Evolutionary conservation across 2,888 invertebrate genomes (phyloP).

Genomic region (Cephus sareptanus): DNA sequence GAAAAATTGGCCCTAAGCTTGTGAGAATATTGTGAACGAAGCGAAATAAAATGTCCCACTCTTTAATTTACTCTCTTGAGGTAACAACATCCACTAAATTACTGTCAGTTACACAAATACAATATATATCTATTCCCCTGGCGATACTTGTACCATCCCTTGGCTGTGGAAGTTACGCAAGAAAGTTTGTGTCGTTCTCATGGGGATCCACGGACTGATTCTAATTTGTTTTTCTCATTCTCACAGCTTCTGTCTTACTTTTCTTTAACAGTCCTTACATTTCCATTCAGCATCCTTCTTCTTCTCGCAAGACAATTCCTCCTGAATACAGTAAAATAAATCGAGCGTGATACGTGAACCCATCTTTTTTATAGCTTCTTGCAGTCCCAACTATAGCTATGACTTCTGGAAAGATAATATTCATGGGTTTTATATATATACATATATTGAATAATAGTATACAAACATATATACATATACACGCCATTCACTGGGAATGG

Average conservation of each 20-base stretch:
- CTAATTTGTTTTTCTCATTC: background rate
- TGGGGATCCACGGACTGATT: background rate
- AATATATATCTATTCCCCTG: background rate
- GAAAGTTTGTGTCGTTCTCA: background rate
- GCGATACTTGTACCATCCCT: background rate
- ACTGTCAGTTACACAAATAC: background rate
- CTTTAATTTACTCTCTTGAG: background rate
- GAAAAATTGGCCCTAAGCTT: background rate
- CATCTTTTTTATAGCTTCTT: background rate
- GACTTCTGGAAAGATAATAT: background rate
- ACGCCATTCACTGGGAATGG: no score
- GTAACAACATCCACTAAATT: background rate
- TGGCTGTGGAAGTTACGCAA: background rate
- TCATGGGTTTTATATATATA: background rate
- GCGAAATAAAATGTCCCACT: background rate
- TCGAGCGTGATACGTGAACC: background rate
- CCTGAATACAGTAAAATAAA: background rate
- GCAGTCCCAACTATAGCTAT: background rate
- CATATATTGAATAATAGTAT: background rate
- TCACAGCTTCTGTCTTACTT: background rate
- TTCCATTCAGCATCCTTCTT: background rate
- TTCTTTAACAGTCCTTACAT: background rate
- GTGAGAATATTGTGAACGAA: background rate
- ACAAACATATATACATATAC: background rate
- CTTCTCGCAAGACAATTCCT: background rate